phyloP scores from a whole-genome alignment of 2,113 vertebrate species.

The Callaeas wilsoni region DNA sequence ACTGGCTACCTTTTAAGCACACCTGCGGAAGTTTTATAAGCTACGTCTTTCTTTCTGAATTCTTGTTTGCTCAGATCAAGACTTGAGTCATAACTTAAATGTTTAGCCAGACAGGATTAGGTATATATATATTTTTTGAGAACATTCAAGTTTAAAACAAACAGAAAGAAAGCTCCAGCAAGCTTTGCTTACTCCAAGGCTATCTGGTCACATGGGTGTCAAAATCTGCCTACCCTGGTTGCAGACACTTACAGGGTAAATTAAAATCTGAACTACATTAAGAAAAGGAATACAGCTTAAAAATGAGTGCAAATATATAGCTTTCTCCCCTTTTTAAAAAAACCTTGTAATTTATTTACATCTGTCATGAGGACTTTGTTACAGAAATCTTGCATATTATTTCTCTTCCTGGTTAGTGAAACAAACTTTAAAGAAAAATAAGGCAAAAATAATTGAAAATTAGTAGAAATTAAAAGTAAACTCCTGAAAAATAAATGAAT shows the following conservation, averaged over 20 bases:
- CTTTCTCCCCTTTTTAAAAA: fast-evolving
- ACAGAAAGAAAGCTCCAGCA: not conserved
- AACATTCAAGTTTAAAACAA: not conserved
- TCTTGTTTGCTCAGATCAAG: not conserved
- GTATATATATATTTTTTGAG: not conserved
- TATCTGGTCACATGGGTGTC: not conserved
- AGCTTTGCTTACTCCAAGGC: not conserved
- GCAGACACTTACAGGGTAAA: not conserved
- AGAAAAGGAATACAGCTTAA: not conserved
- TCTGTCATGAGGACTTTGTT: not conserved
- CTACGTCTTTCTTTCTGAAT: not conserved
- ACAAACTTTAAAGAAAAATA: not conserved
- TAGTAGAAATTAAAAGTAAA: not conserved
- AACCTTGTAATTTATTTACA: not conserved
- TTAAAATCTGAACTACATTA: not conserved
- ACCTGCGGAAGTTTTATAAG: not conserved
- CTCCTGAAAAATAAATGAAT: not conserved
- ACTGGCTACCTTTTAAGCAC: not conserved
- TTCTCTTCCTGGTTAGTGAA: not conserved
- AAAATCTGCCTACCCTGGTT: not conserved
- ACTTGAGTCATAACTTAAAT: not conserved
- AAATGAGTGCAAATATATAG: not conserved
- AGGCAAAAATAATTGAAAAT: not conserved
- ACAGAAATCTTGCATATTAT: not conserved
- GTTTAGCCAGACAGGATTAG: not conserved